Conservation (phyloP, 2,113 vertebrate genomes). For the Aleadryas rufinucha region DNA sequence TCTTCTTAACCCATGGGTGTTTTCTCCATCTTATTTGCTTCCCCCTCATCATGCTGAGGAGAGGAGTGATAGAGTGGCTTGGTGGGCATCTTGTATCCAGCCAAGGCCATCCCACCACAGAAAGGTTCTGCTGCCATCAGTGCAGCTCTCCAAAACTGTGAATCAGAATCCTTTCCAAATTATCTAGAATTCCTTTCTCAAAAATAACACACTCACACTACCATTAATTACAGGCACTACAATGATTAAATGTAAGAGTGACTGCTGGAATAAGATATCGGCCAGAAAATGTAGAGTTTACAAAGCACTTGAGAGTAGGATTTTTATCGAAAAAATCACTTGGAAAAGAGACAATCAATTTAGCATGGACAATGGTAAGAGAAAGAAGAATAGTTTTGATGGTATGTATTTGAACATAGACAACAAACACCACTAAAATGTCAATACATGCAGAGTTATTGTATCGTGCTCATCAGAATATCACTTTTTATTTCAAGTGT, state of each 20-base stretch:
- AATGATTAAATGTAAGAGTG: background rate
- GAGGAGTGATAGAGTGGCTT: background rate
- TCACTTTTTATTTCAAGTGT: background rate
- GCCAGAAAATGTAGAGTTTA: background rate
- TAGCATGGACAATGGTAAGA: background rate
- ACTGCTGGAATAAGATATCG: background rate
- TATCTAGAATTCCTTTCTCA: background rate
- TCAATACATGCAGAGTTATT: background rate
- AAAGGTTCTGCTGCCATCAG: background rate
- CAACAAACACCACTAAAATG: background rate
- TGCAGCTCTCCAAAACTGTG: background rate
- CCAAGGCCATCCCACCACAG: background rate
- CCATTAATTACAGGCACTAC: background rate
- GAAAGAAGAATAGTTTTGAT: background rate
- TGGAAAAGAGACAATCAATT: background rate
- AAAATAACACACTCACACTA: background rate
- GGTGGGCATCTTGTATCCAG: background rate
- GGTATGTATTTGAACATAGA: background rate
- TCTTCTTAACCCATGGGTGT: background rate
- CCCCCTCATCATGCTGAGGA: background rate
- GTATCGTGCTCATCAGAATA: background rate
- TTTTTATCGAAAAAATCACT: background rate
- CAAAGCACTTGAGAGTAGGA: background rate
- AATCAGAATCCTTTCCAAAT: background rate
- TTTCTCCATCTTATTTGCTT: background rate